Conservation (phyloP, 2,888 invertebrate species). For the Koerneria pararmatus region DNA sequence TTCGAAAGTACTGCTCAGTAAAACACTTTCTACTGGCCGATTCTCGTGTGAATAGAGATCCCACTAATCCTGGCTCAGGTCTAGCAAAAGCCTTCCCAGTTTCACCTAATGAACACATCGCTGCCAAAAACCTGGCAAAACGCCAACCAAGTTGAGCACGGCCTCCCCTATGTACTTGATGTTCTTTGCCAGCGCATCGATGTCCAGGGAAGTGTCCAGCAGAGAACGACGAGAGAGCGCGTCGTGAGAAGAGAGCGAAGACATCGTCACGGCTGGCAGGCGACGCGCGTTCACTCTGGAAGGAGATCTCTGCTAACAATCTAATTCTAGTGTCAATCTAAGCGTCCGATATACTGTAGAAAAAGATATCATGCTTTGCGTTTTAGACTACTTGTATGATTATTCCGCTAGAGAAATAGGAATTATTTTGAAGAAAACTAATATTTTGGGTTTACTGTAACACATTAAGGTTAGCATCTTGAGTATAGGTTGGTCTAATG, state of each 20-base stretch:
- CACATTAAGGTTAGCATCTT: too few relatives aligned
- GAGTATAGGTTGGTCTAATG: neutral
- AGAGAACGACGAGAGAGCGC: slow-evolving; percentile 59
- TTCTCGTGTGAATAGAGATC: too few relatives aligned
- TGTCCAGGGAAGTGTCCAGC: slow-evolving; percentile 61
- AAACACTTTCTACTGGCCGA: too few relatives aligned
- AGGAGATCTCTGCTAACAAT: neutral
- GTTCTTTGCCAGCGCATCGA: slow-evolving; percentile 69
- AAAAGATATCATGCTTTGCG: too few relatives aligned
- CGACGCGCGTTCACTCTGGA: slow-evolving; percentile 80
- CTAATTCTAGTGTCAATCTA: neutral
- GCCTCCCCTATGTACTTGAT: slow-evolving; percentile 77
- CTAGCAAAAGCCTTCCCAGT: too few relatives aligned
- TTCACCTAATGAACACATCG: too few relatives aligned
- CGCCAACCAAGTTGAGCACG: slow-evolving; percentile 69
- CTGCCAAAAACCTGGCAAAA: slow-evolving; percentile 46
- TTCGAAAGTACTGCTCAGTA: too few relatives aligned
- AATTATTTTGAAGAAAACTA: too few relatives aligned
- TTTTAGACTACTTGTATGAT: too few relatives aligned
- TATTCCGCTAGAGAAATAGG: too few relatives aligned
- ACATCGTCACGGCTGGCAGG: slow-evolving; percentile 85
- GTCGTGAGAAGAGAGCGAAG: slow-evolving; percentile 67
- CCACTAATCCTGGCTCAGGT: too few relatives aligned
- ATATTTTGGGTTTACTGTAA: too few relatives aligned
- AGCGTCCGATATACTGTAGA: neutral